Conservation (phyloP, 1,140 invertebrate species). For the Heliconius hewitsoni region DNA sequence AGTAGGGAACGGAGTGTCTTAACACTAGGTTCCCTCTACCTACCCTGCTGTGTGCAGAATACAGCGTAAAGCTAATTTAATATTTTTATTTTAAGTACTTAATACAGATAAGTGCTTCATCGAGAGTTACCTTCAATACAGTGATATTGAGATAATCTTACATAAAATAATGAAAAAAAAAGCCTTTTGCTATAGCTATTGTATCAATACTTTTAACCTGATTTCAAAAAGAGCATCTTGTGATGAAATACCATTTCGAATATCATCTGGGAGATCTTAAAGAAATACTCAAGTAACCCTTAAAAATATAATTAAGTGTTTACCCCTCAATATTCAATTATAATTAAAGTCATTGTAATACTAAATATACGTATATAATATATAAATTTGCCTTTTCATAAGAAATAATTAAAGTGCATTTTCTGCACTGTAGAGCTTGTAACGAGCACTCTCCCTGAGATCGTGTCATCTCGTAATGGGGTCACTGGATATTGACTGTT, state of each 20-base stretch:
- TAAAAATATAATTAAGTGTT: not conserved
- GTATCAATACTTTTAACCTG: not conserved
- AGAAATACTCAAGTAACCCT: not conserved
- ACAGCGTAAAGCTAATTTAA: no score
- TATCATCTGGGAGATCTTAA: not conserved
- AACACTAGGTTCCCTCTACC: no score
- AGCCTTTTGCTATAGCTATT: not conserved
- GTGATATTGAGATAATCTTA: no score
- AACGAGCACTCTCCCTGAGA: constrained; percentile 16
- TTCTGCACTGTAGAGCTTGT: constrained; percentile 21
- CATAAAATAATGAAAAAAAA: no score
- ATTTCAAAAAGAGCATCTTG: not conserved
- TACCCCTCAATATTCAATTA: not conserved
- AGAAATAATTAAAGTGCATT: constrained; percentile 6
- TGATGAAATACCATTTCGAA: not conserved
- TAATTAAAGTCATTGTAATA: not conserved
- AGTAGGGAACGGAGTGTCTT: no score
- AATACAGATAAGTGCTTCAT: no score
- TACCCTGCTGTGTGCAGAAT: no score
- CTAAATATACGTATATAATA: not conserved
- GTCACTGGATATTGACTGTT: not conserved
- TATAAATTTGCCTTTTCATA: not conserved
- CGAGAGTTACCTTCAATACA: no score
- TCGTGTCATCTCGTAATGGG: constrained; percentile 23
- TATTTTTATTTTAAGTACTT: no score